Evolutionary conservation across 2,797 vertebrate species (phyloP).

Genomic region (Catharus ustulatus): DNA sequence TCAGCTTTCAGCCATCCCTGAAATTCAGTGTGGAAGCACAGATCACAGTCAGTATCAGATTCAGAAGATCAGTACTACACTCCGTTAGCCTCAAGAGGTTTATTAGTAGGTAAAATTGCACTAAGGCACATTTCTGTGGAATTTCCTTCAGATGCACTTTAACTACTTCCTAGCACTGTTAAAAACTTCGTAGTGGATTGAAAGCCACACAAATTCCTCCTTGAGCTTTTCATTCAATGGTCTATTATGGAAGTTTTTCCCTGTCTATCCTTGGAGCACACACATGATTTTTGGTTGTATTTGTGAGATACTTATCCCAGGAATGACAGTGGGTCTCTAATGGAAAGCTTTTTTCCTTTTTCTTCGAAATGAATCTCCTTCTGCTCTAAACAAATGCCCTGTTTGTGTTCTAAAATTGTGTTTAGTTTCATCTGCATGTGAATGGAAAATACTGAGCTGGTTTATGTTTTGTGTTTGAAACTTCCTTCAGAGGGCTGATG

Average conservation of each 20-base stretch:
- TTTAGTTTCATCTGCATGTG: not conserved
- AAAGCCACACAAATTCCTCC: not conserved
- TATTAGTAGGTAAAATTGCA: not conserved
- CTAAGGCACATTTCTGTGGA: not conserved
- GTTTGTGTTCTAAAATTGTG: not conserved
- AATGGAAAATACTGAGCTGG: not conserved
- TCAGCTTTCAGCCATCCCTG: conserved; percentile 12
- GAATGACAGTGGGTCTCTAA: not conserved
- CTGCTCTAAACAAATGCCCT: not conserved
- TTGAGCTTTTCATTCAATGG: not conserved
- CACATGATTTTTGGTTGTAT: not conserved
- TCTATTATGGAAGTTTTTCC: not conserved
- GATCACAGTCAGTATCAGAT: not conserved
- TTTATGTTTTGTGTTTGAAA: not conserved
- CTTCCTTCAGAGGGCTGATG: not conserved
- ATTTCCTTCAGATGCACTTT: not conserved
- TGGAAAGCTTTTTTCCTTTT: not conserved
- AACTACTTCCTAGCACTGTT: not conserved
- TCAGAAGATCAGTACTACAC: not conserved
- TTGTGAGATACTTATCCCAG: not conserved
- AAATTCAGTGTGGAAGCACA: not conserved
- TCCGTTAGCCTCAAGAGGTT: not conserved
- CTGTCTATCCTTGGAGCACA: accelerated
- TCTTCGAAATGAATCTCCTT: not conserved
- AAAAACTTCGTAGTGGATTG: not conserved